These are phyloP conservation scores for Oasisia sp. DNA, from an alignment of 2,888 invertebrate genomes.

Conservation along the genomic window DNA sequence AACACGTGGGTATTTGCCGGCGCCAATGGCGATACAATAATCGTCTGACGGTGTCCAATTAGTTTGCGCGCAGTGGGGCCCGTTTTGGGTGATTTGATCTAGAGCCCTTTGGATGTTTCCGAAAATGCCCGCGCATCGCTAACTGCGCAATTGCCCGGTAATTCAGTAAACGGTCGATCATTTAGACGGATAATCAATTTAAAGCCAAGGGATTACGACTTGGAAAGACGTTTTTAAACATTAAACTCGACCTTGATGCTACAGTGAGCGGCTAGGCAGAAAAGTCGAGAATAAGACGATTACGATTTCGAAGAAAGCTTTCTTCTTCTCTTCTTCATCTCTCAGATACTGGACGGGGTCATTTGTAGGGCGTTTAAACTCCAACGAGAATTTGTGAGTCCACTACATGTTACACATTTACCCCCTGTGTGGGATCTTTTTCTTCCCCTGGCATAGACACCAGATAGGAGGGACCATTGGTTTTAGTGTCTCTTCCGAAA, in stretches of 20 bases:
- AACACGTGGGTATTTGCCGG: background rate
- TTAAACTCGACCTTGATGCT: background rate
- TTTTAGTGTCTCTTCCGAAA: no score
- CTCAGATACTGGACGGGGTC: no score
- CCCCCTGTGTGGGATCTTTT: no score
- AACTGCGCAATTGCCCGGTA: background rate
- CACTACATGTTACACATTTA: no score
- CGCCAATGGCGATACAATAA: constrained; percentile 13
- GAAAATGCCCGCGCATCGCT: background rate
- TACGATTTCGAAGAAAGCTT: background rate
- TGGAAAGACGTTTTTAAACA: background rate
- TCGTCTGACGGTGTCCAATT: constrained; percentile 7
- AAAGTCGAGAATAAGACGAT: background rate
- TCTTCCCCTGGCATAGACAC: no score
- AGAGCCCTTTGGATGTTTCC: constrained; percentile 4
- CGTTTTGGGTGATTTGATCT: background rate
- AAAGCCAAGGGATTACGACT: background rate
- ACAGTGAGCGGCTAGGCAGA: background rate
- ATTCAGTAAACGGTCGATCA: background rate
- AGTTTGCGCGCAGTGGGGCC: background rate
- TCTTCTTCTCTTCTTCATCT: no score
- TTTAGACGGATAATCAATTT: background rate
- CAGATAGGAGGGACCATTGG: no score
- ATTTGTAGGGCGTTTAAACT: no score
- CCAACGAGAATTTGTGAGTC: no score